These are phyloP conservation scores for Brachyrhaphis roseni DNA, from an alignment of 2,797 vertebrate species.

Conservation along the genomic window DNA sequence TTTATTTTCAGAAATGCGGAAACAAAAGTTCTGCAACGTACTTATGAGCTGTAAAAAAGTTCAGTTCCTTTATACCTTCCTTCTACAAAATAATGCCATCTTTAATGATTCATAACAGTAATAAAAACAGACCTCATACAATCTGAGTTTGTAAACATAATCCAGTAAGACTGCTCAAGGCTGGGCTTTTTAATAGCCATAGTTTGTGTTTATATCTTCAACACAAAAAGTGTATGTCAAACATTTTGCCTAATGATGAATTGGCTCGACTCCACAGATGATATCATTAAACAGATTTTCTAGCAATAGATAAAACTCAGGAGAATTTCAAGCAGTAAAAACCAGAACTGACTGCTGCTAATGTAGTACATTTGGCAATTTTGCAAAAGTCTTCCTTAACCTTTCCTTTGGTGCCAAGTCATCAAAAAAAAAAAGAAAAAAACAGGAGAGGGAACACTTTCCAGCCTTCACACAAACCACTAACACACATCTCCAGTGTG, in stretches of 20 bases:
- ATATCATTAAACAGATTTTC: slow-evolving; percentile 44
- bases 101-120: slow-evolving; percentile 14
- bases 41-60: neutral
- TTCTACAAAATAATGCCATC: neutral
- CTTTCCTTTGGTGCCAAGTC: slow-evolving; percentile 70
- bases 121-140: slow-evolving; percentile 9
- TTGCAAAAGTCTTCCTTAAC: slow-evolving; percentile 65
- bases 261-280: slow-evolving; percentile 17
- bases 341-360: slow-evolving; percentile 41
- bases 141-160: slow-evolving; percentile 10
- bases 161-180: slow-evolving; percentile 7
- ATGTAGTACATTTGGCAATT: slow-evolving; percentile 60
- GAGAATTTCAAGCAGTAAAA: slow-evolving; percentile 34
- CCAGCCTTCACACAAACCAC: slow-evolving; percentile 54
- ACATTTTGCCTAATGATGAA: slow-evolving; percentile 18
- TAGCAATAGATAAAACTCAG: slow-evolving; percentile 37
- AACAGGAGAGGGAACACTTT: slow-evolving; percentile 54
- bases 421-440: slow-evolving; percentile 52
- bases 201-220: slow-evolving; percentile 13
- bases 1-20: neutral
- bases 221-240: slow-evolving; percentile 16
- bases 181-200: slow-evolving; percentile 15
- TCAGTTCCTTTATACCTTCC: neutral
- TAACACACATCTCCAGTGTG: slow-evolving; percentile 34
- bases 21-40: neutral